These are phyloP conservation scores for Sanderia malayensis DNA, from an alignment of 30 jellyfish, hydroid and myxozoan genomes.

Conservation along the genomic window DNA sequence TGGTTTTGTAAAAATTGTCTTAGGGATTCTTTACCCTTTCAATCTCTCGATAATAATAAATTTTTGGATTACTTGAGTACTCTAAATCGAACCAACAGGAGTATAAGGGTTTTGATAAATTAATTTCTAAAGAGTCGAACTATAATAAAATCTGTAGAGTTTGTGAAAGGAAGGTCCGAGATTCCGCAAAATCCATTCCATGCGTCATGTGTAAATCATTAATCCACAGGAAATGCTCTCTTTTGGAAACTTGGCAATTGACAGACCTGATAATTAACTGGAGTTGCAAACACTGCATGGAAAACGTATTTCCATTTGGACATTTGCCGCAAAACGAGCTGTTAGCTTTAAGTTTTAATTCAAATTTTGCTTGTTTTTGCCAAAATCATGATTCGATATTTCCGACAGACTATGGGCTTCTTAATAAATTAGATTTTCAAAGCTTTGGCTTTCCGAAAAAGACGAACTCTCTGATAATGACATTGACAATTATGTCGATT, in stretches of 20 bases:
- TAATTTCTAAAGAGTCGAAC: neutral
- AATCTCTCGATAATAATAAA: neutral
- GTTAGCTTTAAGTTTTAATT: neutral
- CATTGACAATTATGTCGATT: neutral
- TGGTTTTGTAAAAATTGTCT: neutral
- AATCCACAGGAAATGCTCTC: conserved; percentile 1
- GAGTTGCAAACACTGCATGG: neutral
- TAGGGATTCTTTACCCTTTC: neutral
- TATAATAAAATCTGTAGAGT: neutral
- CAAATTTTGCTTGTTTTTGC: neutral
- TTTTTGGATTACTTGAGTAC: neutral
- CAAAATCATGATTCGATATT: neutral
- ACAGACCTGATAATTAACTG: neutral
- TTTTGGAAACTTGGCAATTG: neutral
- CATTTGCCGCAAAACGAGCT: neutral
- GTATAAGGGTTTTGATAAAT: neutral
- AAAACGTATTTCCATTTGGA: neutral
- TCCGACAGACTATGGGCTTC: neutral
- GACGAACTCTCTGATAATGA: neutral
- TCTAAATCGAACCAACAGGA: neutral
- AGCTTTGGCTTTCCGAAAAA: neutral
- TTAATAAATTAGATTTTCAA: neutral
- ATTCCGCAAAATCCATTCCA: neutral
- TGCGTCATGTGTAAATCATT: neutral
- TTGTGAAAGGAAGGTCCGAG: neutral